Conservation (phyloP, 1,140 invertebrate genomes). For the Danaus melanippus region DNA sequence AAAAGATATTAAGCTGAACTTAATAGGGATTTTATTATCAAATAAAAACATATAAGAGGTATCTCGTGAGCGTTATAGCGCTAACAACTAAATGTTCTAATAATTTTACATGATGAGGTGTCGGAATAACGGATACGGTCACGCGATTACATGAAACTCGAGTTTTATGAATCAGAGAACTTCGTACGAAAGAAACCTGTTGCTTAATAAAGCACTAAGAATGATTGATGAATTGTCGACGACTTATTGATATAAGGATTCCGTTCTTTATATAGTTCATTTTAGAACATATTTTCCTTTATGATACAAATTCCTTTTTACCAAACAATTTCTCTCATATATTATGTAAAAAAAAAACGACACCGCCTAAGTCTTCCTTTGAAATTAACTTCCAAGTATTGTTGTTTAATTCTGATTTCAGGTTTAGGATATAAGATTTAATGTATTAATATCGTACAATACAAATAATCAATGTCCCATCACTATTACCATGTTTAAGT, state of each 20-base stretch:
- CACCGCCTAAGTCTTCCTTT: no score
- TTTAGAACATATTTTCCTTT: no score
- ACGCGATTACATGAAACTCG: constrained; percentile 25
- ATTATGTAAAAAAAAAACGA: no score
- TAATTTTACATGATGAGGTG: constrained; percentile 31
- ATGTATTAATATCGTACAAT: constrained; percentile 25
- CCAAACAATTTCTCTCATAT: no score
- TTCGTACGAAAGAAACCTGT: constrained; percentile 17
- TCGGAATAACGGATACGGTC: constrained; percentile 32
- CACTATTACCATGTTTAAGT: constrained; percentile 52
- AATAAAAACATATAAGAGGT: neutral
- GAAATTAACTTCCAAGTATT: no score
- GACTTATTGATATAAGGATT: no score
- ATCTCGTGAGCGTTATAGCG: constrained; percentile 4
- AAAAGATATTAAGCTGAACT: no score
- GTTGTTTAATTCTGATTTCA: no score
- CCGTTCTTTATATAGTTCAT: no score
- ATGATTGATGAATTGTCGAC: constrained; percentile 9
- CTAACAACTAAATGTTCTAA: constrained; percentile 8
- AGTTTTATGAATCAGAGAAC: constrained; percentile 17
- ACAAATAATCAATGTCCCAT: constrained; percentile 13
- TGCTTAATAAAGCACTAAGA: constrained; percentile 18
- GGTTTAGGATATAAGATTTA: no score
- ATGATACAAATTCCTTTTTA: no score
- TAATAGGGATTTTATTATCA: neutral